These are phyloP conservation scores for Presbytis comata DNA, from an alignment of 2,797 vertebrate species.

Conservation along the genomic window DNA sequence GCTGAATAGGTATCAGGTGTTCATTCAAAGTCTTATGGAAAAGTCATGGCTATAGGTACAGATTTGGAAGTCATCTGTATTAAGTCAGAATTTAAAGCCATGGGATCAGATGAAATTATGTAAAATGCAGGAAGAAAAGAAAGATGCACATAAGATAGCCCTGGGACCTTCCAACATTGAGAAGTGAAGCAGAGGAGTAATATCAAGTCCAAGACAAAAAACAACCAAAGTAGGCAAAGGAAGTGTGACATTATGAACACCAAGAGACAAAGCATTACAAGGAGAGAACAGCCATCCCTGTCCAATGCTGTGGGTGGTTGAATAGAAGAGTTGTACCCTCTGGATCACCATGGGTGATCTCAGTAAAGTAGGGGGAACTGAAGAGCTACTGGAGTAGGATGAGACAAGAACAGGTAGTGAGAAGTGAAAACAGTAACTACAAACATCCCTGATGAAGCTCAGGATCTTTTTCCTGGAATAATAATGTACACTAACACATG, in stretches of 20 bases:
- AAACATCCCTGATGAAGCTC: background rate
- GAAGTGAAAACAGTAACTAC: background rate
- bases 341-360: background rate
- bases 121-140: background rate
- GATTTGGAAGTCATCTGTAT: background rate
- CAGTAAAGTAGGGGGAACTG: background rate
- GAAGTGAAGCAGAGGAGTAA: background rate
- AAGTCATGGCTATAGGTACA: background rate
- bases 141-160: background rate
- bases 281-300: background rate
- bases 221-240: background rate
- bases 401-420: background rate
- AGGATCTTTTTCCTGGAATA: background rate
- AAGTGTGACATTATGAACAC: background rate
- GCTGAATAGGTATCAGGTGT: background rate
- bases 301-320: background rate
- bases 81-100: background rate
- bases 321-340: background rate
- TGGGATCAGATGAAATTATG: background rate
- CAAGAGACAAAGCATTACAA: background rate
- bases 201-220: background rate
- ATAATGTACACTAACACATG: background rate
- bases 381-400: background rate
- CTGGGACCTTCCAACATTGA: background rate
- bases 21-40: background rate